Base-by-base conservation (phyloP, 1,140 invertebrate genomes). In the Scaptomyza pallida region DNA sequence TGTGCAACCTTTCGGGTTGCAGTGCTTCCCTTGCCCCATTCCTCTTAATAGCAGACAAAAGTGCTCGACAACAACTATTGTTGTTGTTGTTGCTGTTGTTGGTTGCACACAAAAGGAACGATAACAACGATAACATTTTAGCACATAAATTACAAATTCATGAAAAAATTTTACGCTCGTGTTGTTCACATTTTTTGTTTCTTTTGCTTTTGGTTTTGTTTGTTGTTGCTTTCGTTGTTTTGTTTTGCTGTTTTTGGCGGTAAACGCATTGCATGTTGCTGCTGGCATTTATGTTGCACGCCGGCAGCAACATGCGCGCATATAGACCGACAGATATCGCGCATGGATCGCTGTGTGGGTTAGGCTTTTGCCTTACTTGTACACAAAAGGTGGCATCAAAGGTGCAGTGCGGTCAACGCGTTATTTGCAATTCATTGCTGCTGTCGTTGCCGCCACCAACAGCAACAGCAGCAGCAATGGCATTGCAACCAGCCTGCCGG, bases 121-220 rank as follows among this genome's bases (percentile, higher is more conserved):
- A 85, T 85, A 85, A 85, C 81, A 85, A 86, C 81, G 81, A 85
- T 85, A 85, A 85, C 81, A 85, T 85, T 85, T 85, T 85, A 85
- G 81, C 81, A 85, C 81, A 85, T 85, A 86, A 85, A 85, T 85
- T 86, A 85, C 81, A 81, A 85, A 85, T 85, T 86, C 81, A 85
- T 85, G 81, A 77, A 85, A 85, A 85, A 85, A 85, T 86, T 86
- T 80, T 77, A 86, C 78, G 69, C 81, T 80, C 81, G 68, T 85
- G 81, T 86, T 85, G 63, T 86, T 72, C 61, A 80, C n/a, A 56
- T 86, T 75, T 65, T 45, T 47, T 74, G 52, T 63, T 63, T 73
- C 3, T 5, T 5, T 54, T 64, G 67, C 0, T 2, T 26, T 65
- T 60, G 15, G 30, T 70, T 40, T 72, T 52, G 57, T 41, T 55